Conservation (phyloP, 2,113 vertebrate species). For the Octodon degus region DNA sequence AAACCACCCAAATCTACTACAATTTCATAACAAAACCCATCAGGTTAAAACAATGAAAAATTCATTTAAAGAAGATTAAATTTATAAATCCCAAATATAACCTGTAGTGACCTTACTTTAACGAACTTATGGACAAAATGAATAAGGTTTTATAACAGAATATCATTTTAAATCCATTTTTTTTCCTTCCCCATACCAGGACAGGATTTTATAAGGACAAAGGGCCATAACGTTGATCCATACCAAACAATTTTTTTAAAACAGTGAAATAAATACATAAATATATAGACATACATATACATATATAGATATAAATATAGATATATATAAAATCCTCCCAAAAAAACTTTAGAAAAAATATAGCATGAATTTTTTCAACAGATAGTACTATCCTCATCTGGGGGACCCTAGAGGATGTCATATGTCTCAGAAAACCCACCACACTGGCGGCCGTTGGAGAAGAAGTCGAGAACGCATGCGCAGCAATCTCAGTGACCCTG, state of each 20-base stretch:
- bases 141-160: background rate
- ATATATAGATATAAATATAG: too few relatives aligned
- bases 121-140: background rate
- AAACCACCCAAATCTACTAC: background rate
- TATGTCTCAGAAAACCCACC: background rate
- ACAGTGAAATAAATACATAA: background rate
- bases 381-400: background rate
- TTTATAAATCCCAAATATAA: conserved; percentile 4
- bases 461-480: background rate
- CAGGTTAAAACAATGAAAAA: background rate
- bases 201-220: background rate
- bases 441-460: background rate
- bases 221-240: background rate
- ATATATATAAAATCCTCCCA: background rate
- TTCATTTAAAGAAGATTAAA: conserved; percentile 29
- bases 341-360: background rate
- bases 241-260: background rate
- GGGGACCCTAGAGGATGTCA: background rate
- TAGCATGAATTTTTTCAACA: background rate
- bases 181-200: background rate
- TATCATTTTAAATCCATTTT: background rate
- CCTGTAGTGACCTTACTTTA: background rate
- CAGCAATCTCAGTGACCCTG: background rate
- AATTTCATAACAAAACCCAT: background rate
- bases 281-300: too few relatives aligned